Percentiles rank a stretch among this genome's conserved stretches.
Evolutionary conservation across 2,113 vertebrate genomes (phyloP).

Genomic region (Periophthalmus modestus): DNA sequence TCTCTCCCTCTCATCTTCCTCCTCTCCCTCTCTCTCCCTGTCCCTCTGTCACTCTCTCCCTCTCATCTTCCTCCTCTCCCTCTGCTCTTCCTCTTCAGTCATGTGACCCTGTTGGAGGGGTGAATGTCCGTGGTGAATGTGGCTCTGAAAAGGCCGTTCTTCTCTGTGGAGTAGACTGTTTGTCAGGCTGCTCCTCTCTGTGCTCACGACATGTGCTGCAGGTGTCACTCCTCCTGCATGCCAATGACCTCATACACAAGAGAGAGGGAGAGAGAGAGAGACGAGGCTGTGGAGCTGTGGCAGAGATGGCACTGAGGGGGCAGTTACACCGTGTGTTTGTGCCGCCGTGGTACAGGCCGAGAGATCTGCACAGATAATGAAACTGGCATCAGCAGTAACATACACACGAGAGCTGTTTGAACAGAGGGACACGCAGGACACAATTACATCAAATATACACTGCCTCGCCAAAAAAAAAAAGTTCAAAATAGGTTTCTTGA

Average conservation of each 20-base stretch:
- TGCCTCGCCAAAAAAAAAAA: too few relatives aligned
- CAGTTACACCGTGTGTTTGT: conserved; percentile 30
- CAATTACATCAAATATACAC: too few relatives aligned
- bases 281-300: too few relatives aligned
- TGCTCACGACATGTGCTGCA: conserved; percentile 21
- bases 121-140: conserved; percentile 51
- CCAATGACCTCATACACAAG: conserved; percentile 68
- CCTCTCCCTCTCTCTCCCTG: conserved; percentile 17
- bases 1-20: too few relatives aligned
- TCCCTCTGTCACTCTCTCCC: too few relatives aligned
- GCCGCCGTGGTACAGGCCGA: conserved; percentile 21
- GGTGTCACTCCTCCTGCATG: conserved; percentile 72
- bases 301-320: conserved; percentile 41
- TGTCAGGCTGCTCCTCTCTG: conserved; percentile 45
- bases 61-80: too few relatives aligned
- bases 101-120: conserved; percentile 26
- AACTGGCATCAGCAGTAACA: conserved; percentile 1
- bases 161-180: conserved; percentile 13
- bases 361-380: conserved; percentile 20
- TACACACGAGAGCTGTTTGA: conserved; percentile 18
- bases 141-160: conserved; percentile 36
- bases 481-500: too few relatives aligned
- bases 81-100: not conserved
- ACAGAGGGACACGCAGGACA: not conserved
- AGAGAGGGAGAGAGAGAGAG: conserved; percentile 29